phyloP scores from a whole-genome alignment of 2,113 vertebrate species.

The Forbesichthys agassizii region DNA sequence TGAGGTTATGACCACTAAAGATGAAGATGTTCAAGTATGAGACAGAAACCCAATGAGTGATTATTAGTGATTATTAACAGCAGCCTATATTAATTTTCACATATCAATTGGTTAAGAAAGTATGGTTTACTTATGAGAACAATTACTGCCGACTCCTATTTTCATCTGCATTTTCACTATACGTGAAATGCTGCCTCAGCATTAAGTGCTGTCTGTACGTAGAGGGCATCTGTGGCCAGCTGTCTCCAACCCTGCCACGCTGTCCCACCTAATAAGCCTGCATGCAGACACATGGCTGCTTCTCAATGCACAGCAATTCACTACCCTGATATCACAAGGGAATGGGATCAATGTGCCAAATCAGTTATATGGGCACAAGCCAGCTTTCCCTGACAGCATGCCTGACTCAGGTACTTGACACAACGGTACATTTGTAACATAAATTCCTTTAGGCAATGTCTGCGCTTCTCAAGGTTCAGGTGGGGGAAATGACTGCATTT shows the following conservation, averaged over 20 bases:
- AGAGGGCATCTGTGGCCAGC: constrained; percentile 56
- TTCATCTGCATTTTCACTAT: constrained; percentile 42
- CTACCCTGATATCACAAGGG: constrained; percentile 51
- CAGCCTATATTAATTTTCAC: background rate
- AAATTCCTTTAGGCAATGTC: constrained; percentile 33
- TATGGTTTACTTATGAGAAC: constrained; percentile 1
- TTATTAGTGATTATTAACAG: background rate
- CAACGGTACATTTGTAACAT: constrained; percentile 36
- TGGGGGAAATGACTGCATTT: constrained; percentile 25
- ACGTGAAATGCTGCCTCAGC: constrained; percentile 63
- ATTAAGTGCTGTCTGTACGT: constrained; percentile 38
- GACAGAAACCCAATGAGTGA: too few species aligned
- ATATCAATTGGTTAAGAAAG: background rate
- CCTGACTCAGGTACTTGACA: constrained; percentile 31
- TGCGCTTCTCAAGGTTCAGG: constrained; percentile 14
- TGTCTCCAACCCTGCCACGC: constrained; percentile 44
- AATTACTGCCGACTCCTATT: constrained; percentile 21
- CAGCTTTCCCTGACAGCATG: constrained; percentile 18
- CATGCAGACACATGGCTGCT: constrained; percentile 40
- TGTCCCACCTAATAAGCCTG: constrained; percentile 48
- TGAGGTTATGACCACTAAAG: too few species aligned
- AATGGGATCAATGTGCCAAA: constrained; percentile 34
- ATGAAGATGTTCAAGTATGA: background rate
- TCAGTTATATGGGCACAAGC: constrained; percentile 30
- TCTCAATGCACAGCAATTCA: constrained; percentile 36